Base-by-base conservation (phyloP, 2,113 vertebrate genomes). In the Pungitius pungitius region DNA sequence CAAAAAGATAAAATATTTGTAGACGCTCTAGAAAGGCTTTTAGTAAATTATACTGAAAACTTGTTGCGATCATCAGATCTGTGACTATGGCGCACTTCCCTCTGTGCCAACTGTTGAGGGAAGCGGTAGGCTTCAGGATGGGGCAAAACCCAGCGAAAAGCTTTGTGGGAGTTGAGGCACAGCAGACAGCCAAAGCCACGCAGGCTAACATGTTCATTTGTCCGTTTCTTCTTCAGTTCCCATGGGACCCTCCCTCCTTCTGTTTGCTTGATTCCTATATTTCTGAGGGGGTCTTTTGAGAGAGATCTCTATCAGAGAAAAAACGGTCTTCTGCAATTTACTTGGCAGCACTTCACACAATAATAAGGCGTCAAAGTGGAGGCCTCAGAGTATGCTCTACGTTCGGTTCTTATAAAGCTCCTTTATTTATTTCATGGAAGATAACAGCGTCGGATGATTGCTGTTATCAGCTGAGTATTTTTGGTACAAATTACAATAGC, bases 201-300 rank as follows among this genome's bases (percentile, higher is more conserved):
- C 83, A 73, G 89, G 76, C 76, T 83, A 90, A 86, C 89, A 82
- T 83, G 77, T 89, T 92, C 88, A 91, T 92, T 92, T 94, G 88
- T 92, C 87, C 89, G 84, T 90, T 88, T 92, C 89, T 87, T 88
- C 76, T 73, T 33, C 69, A 30, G 33, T 70, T 88, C 88, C 85
- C 83, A 51, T 47, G 85, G 86, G 88, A 82, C 57, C 64, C 9
- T 73, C 55, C 63, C 66, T 89, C 88, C 84, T 87, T 91, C 90
- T 92, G 88, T 82, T n/a, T 92, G 88, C 85, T 83, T 85, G 85
- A 83, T 88, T 91, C 84, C 71, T 78, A 69, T 88, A 83, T 92
- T 88, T 90, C 80, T 84, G 63, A 80, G 45, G 77, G 80, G 58
- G 35, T 85, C 55, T 77, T 85, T 89, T 79, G 30, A 70, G 26